Evolutionary conservation across 2,113 vertebrate genomes (phyloP).

Genomic region (Cromileptes altivelis): DNA sequence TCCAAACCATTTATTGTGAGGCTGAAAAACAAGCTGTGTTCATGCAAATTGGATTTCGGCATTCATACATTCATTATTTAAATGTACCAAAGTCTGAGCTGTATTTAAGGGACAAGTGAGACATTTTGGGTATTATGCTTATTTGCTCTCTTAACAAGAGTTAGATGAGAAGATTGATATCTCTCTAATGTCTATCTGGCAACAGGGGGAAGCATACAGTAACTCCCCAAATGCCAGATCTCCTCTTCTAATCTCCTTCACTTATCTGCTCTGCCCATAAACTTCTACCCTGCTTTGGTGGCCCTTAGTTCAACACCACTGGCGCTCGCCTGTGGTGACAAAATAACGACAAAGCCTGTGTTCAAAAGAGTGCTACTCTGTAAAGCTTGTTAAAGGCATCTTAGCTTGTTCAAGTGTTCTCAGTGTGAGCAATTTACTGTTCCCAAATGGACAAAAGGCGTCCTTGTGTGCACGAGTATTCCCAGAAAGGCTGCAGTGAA

Average conservation of each 20-base stretch:
- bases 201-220: too few species aligned
- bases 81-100: too few species aligned
- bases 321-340: not conserved
- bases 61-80: too few species aligned
- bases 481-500: not conserved
- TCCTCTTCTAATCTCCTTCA: not conserved
- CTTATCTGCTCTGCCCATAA: not conserved
- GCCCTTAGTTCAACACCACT: not conserved
- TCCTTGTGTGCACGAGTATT: slow-evolving; percentile 14
- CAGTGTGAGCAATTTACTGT: slow-evolving; percentile 39
- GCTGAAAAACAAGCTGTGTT: too few species aligned
- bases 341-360: slow-evolving; percentile 8
- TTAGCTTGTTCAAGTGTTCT: slow-evolving; percentile 15
- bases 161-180: too few species aligned
- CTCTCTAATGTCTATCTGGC: too few species aligned
- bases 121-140: too few species aligned
- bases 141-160: too few species aligned
- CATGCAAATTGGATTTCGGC: too few species aligned
- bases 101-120: too few species aligned
- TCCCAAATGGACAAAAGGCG: slow-evolving; percentile 21
- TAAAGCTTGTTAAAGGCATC: slow-evolving; percentile 12
- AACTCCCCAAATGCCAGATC: too few species aligned
- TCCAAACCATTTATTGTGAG: too few species aligned
- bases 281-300: not conserved
- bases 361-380: slow-evolving; percentile 5